These are phyloP conservation scores for Manacus vitellinus DNA, from an alignment of 2,113 vertebrate genomes.

Conservation along the genomic window DNA sequence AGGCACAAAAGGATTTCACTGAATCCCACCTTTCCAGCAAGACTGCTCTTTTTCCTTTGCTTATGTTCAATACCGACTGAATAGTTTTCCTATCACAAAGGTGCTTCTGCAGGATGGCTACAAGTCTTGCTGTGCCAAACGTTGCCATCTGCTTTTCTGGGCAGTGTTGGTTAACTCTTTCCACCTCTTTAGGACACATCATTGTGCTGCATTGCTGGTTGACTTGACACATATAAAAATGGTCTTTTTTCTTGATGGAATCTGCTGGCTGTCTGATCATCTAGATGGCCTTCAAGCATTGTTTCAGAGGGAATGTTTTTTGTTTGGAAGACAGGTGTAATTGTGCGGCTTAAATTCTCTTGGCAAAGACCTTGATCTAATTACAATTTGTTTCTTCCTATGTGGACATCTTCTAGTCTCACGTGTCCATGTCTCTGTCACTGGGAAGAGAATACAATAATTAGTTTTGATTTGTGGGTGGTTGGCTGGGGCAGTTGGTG, in stretches of 20 bases:
- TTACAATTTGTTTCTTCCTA: not conserved
- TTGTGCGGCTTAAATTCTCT: not conserved
- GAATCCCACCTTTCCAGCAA: not conserved
- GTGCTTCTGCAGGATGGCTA: not conserved
- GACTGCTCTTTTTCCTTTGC: not conserved
- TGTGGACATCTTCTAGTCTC: not conserved
- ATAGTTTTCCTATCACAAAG: not conserved
- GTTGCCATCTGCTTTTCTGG: not conserved
- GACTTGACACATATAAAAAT: not conserved
- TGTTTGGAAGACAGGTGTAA: not conserved
- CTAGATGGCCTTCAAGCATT: not conserved
- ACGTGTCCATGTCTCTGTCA: not conserved
- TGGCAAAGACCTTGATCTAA: not conserved
- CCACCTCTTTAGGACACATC: not conserved
- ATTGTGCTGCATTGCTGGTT: not conserved
- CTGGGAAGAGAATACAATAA: not conserved
- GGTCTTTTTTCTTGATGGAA: not conserved
- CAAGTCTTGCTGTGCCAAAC: not conserved
- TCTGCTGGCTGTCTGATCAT: not conserved
- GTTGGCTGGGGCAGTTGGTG: not conserved
- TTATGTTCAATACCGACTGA: not conserved
- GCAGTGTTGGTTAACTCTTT: not conserved
- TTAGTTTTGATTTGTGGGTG: not conserved
- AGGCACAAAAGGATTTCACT: not conserved
- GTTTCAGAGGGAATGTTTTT: not conserved